Percentiles rank a stretch among this genome's conserved stretches.
These are phyloP conservation scores for Strigamia maritima DNA, from an alignment of 2,888 invertebrate genomes.

Conservation along the genomic window DNA sequence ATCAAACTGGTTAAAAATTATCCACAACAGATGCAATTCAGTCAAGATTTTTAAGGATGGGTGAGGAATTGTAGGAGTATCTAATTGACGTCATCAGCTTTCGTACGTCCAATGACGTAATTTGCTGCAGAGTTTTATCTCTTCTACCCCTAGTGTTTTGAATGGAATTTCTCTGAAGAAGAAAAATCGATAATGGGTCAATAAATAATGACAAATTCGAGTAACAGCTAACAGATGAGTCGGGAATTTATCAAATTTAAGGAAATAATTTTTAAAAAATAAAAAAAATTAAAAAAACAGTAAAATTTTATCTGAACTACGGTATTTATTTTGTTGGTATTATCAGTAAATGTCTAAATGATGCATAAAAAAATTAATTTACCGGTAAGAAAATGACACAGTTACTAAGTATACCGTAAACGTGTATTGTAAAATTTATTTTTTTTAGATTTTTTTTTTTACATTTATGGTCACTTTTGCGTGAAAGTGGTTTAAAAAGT, in stretches of 20 bases:
- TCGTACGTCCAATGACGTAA: slow-evolving; percentile 9
- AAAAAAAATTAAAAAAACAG: not conserved
- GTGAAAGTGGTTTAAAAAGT: not conserved
- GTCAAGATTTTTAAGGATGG: slow-evolving; percentile 23
- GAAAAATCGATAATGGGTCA: slow-evolving; percentile 31
- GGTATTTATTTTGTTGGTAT: too few relatives aligned
- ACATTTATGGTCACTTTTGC: not conserved
- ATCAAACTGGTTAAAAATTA: not conserved
- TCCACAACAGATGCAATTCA: not conserved
- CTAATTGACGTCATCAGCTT: slow-evolving; percentile 6
- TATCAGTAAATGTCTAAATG: too few relatives aligned
- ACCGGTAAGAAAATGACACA: too few relatives aligned
- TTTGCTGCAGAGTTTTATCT: not conserved
- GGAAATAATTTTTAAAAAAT: not conserved
- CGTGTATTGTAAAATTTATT: too few relatives aligned
- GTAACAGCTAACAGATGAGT: not conserved
- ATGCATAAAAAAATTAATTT: too few relatives aligned
- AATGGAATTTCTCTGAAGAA: slow-evolving; percentile 9
- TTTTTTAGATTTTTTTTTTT: too few relatives aligned
- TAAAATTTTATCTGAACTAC: too few relatives aligned
- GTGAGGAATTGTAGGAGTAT: not conserved
- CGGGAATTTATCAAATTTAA: not conserved
- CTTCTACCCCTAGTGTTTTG: not conserved
- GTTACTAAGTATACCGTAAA: too few relatives aligned
- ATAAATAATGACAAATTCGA: slow-evolving; percentile 6